Percentiles rank a stretch among this genome's conserved stretches.
phyloP scores from a whole-genome alignment of 1,140 invertebrate species.

The Heliconius nattereri region DNA sequence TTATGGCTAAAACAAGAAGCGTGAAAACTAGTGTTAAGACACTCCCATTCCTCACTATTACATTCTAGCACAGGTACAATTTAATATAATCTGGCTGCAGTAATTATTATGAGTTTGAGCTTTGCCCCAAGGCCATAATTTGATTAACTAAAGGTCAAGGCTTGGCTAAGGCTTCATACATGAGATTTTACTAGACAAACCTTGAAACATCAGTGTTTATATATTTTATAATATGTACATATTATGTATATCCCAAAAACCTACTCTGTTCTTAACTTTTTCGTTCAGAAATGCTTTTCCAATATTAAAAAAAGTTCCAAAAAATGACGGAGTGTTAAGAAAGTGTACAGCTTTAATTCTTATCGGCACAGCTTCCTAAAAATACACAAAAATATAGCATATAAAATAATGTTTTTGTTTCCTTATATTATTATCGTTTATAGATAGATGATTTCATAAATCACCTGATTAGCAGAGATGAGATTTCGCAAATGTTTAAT shows the following conservation, averaged over 20 bases:
- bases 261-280: slow-evolving; percentile 44
- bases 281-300: slow-evolving; percentile 40
- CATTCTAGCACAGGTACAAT: too few species aligned
- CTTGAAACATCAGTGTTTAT: not conserved
- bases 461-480: slow-evolving; percentile 47
- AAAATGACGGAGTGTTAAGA: slow-evolving; percentile 34
- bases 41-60: too few species aligned
- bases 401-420: not conserved
- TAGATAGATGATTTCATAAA: not conserved
- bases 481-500: slow-evolving; percentile 77
- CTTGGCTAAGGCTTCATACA: not conserved
- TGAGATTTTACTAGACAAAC: not conserved
- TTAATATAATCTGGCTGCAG: too few species aligned
- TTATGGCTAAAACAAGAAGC: too few species aligned
- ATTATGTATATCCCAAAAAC: not conserved
- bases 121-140: not conserved
- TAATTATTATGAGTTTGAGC: not conserved
- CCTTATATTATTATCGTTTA: not conserved
- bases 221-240: not conserved
- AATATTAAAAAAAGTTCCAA: slow-evolving; percentile 40
- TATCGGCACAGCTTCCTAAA: slow-evolving; percentile 75
- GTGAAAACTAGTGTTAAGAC: too few species aligned
- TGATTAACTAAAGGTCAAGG: not conserved
- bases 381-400: slow-evolving; percentile 25
- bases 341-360: slow-evolving; percentile 44